A percentile compares a stretch with the other conserved stretches of the same genome.
phyloP scores from a whole-genome alignment of 1,140 invertebrate genomes.

The Drosophila bocki region DNA sequence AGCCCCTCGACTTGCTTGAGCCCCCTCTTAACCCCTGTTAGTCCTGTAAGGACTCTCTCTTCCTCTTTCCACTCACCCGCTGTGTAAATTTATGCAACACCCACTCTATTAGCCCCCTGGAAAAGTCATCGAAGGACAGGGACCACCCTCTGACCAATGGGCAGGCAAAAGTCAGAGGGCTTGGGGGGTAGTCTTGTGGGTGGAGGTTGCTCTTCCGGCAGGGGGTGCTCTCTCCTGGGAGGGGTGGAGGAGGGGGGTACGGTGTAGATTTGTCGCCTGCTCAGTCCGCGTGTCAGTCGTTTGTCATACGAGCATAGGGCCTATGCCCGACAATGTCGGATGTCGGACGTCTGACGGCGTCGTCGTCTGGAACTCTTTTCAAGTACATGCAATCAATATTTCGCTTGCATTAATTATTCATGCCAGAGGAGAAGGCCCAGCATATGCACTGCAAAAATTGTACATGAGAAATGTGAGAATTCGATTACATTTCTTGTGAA shows the following conservation, averaged over 20 bases:
- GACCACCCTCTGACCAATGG: conserved; percentile 59
- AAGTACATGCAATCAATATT: conserved; percentile 71
- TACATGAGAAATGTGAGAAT: neutral
- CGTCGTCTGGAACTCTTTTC: conserved; percentile 48
- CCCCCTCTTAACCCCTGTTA: neutral
- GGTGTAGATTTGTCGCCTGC: conserved; percentile 74
- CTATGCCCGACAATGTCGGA: conserved; percentile 37
- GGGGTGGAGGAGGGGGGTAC: too few species aligned
- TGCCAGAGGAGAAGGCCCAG: conserved; percentile 31
- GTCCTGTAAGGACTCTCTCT: neutral
- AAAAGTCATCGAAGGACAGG: neutral
- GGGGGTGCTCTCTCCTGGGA: neutral
- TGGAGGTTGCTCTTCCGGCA: neutral
- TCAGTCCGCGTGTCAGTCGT: conserved; percentile 79
- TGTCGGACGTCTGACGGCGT: conserved; percentile 12
- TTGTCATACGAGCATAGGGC: conserved; percentile 57
- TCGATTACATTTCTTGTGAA: neutral
- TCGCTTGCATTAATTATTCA: conserved; percentile 69
- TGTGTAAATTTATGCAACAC: conserved; percentile 50
- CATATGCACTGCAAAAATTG: neutral
- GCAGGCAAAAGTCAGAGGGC: conserved; percentile 54
- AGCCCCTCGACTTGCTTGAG: neutral
- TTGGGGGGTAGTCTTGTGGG: neutral
- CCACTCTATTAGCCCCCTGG: conserved; percentile 23
- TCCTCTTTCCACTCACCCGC: neutral